Base-by-base conservation (phyloP, 2,797 vertebrate genomes). In the Allobates femoralis region DNA sequence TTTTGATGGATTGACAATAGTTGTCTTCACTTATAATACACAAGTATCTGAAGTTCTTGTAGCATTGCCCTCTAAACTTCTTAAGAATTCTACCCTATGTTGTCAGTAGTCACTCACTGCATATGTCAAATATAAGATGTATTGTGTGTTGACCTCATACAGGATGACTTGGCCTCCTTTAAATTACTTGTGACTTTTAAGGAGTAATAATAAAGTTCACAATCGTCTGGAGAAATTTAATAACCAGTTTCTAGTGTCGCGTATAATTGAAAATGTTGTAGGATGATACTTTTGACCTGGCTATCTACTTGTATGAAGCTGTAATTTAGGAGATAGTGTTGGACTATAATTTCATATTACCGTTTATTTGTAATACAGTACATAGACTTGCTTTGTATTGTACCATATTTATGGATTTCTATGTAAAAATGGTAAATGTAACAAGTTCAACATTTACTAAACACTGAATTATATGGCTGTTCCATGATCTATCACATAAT, bases 161-260 rank as follows among this genome's bases (percentile, higher is more conserved):
- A 16, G 12, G 41, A 73, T 46, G 69, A 74, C 23, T 50, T 3
- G 37, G 21, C 41, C 16, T 6, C 23, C 11, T 69, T 41, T 71
- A 41, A 71, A 71, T 71, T 71, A 71, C 67, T 3, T 18, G 37
- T 46, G 21, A 71, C 37, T 34, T 46, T 21, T n/a, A 46, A 12
- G 67, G 32, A 41, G 67, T 41, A 41, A 46, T 71, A 37, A 71
- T 37, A 8, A 37, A 41, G 67, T 71, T 21, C 21, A 21, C 23
- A 71, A 71, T 41, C 34, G 34, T 46, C 11, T 18, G 21, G 37
- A 74, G 41, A 74, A 15, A 74, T 74, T 69, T 74, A 74, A 74
- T 74, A 50, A 74, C 71, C 71, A 16, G 37, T 15, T 26, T 50
- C 71, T 18, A 50, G 37, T 74, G 23, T 50, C 41, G 46, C 23